Base-by-base conservation (phyloP, 2,113 vertebrate genomes). In the human region DNA sequence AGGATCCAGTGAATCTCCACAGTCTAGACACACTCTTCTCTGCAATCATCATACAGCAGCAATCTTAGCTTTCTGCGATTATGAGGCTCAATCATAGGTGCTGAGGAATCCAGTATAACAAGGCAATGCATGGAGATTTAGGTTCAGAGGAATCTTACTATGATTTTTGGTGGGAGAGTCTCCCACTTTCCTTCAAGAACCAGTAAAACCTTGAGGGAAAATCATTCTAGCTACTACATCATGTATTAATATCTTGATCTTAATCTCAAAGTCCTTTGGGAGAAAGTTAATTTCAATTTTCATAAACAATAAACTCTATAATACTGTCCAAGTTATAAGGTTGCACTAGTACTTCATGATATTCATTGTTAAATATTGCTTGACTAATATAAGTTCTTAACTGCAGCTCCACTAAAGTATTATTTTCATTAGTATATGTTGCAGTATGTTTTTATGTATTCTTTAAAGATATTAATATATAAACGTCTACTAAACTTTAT, bases 381-480 rank as follows among this genome's bases (percentile, higher is more conserved):
- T 92, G 12, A 89, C 18, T 59, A 90, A 61, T 55, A 72, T 25
- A 45, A 78, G 5, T 10, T 40, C 8, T 68, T 92, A 80, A 75
- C 32, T 68, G 3, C 70, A 38, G 30, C 8, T 80, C 18, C 79
- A 30, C 30, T 76, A 13, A 90, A 90, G 32, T 1, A 30, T 27
- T 88, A 27, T 50, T 73, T 94, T 55, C 43, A 79, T 55, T 66
- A 85, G 16, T 18, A 81, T 75, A 92, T 76, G 38, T 59, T 81
- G 6, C 0, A 55, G 4, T 35, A 32, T 81, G 66, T 66, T 86
- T 83, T 43, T 35, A 66, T 84, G 22, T 52, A 59, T 87, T 95
- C 4, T 86, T 96, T 55, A 96, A 83, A 92, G 5, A 73, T 75
- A 84, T 90, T 82, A 82, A 88, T 59, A 72, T 45, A 35, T 27